These are phyloP conservation scores for Callospermophilus lateralis DNA, from an alignment of 2,113 vertebrate species.

Conservation along the genomic window DNA sequence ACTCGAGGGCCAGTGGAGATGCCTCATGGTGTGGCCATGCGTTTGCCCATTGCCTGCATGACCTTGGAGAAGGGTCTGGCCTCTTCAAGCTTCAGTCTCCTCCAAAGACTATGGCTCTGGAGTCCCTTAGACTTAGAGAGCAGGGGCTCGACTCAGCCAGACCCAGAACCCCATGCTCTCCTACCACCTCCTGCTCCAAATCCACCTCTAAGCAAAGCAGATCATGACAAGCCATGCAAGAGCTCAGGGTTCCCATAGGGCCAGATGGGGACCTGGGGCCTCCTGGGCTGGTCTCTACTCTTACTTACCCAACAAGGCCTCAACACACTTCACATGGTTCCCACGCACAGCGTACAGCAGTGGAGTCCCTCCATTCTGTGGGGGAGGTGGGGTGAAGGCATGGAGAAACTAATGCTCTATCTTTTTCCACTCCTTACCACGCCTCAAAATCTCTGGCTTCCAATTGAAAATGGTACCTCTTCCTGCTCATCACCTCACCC, in stretches of 20 bases:
- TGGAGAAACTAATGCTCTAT: not conserved
- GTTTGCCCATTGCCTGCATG: not conserved
- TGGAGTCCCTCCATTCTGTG: conserved; percentile 96
- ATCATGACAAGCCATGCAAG: not conserved
- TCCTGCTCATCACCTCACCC: not conserved
- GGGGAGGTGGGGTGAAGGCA: not conserved
- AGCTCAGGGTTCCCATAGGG: not conserved
- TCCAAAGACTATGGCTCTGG: not conserved
- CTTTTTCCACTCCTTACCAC: not conserved
- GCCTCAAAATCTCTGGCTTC: not conserved
- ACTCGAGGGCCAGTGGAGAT: no score
- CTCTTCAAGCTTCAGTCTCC: not conserved
- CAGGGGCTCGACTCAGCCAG: not conserved
- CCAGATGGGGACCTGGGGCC: not conserved
- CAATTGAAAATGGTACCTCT: not conserved
- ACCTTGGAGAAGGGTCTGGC: not conserved
- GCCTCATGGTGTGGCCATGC: not conserved
- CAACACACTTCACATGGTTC: conserved; percentile 96
- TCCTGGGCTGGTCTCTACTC: not conserved
- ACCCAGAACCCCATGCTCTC: not conserved
- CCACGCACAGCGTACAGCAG: conserved; percentile 97
- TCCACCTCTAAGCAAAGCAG: not conserved
- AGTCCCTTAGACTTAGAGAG: not conserved
- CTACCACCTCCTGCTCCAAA: not conserved
- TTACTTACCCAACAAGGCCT: conserved; percentile 93